Evolutionary conservation across 2,888 invertebrate genomes (phyloP), one percentile per base, ranked within the genome.

Genomic region (Dysmachus trigonus): DNA sequence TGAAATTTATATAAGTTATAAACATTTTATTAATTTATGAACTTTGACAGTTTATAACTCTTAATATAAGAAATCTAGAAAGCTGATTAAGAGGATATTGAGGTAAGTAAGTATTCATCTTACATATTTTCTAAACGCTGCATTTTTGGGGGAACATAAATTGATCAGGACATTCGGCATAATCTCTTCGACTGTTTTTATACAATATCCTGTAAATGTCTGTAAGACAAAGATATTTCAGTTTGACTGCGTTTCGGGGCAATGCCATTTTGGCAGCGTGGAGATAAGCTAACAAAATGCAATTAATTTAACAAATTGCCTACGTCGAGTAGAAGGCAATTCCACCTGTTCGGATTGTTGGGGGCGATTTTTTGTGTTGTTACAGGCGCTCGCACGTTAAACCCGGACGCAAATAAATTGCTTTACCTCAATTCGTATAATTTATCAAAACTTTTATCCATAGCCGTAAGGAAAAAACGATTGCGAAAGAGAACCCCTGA

Each of bases 281-380:
- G 10, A 82, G 82, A 82, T 82, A 82, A 82, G 62, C 15, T 82
- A 62, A 82, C 31, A 74, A 77, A 85, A 85, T 85, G 85, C 85
- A 85, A 85, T 85, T 85, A 85, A 85, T 38, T 76, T 85, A 85
- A 85, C 85, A 85, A 85, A 85, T 85, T 51, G 47, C 76, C 76
- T 31, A 62, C 41, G 51, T 85, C 15, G 22, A 30, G 31, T 72
- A 18, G 31, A 76, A 53, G 62, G 35, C 27, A 31, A 31, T 76
- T 85, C 76, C 76, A 85, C 85, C 85, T 85, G 85, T 85, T 85
- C 47, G 18, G 74, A 38, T 30, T 51, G 72, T 83, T 41, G 72
- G 53, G 72, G 38, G 83, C 53, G 71, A 22, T 18, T 83, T 83
- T 72, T 72, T 83, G 0, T 35, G 18, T 62, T 27, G 22, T 8